Conservation (phyloP, 2,113 vertebrate genomes). For the Semnornis frantzii region DNA sequence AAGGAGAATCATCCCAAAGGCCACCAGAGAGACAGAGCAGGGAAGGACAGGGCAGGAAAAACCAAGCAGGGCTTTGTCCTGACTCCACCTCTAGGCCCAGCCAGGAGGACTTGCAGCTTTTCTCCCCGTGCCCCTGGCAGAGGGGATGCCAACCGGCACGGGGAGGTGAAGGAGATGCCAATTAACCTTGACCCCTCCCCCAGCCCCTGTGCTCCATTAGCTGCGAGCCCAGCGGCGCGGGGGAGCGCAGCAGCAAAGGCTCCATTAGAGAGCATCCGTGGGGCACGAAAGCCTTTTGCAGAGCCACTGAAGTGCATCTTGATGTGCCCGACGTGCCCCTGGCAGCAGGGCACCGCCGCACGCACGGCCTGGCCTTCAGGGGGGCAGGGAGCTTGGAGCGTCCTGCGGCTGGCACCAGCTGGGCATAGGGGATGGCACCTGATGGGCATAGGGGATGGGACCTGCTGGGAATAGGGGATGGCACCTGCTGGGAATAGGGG, state of each 20-base stretch:
- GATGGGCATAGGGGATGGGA: not conserved
- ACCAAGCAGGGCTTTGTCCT: not conserved
- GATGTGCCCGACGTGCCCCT: not conserved
- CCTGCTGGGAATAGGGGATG: too few relatives aligned
- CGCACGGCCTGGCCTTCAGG: fast-evolving
- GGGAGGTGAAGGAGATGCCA: not conserved
- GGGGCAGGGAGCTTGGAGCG: fast-evolving
- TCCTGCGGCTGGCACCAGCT: not conserved
- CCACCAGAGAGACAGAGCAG: not conserved
- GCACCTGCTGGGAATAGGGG: too few relatives aligned
- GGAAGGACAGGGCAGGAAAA: not conserved
- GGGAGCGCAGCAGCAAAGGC: not conserved
- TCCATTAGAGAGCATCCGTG: constrained; percentile 14
- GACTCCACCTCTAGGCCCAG: too few relatives aligned
- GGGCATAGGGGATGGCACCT: not conserved
- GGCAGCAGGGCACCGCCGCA: not conserved
- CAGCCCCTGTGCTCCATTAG: not conserved
- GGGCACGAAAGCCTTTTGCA: not conserved
- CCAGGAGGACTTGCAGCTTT: fast-evolving
- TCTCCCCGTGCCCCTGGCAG: fast-evolving
- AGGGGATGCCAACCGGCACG: not conserved
- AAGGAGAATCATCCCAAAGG: too few relatives aligned
- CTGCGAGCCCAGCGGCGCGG: not conserved
- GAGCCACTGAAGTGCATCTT: not conserved
- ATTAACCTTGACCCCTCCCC: not conserved